A percentile compares a stretch with the other conserved stretches of the same genome.
phyloP scores from a whole-genome alignment of 2,797 vertebrate species.

The Holocentrus rufus region DNA sequence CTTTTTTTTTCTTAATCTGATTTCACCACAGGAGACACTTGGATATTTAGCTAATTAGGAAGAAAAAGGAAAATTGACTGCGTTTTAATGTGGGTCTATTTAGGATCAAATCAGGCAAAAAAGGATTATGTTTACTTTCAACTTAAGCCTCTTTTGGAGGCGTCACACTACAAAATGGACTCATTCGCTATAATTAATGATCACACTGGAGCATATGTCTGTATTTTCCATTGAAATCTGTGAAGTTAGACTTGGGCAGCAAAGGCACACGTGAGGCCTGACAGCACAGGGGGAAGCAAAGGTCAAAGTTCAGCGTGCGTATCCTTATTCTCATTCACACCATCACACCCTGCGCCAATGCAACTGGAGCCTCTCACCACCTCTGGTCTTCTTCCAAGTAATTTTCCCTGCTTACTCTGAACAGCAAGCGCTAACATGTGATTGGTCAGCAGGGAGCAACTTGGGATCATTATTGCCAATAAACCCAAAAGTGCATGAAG shows the following conservation, averaged over 20 bases:
- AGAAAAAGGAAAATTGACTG: constrained; percentile 30
- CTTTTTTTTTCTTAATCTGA: constrained; percentile 54
- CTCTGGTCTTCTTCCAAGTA: constrained; percentile 48
- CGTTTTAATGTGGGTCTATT: not conserved
- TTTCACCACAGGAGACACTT: constrained; percentile 61
- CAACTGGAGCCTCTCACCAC: constrained; percentile 14
- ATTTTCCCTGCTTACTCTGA: constrained; percentile 26
- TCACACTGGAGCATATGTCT: not conserved
- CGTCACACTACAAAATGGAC: not conserved
- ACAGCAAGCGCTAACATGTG: constrained; percentile 66
- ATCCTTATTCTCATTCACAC: constrained; percentile 30
- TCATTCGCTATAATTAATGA: not conserved
- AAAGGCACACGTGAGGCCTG: constrained; percentile 15
- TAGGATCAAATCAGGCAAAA: constrained; percentile 39
- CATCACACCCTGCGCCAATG: constrained; percentile 35
- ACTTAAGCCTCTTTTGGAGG: no score
- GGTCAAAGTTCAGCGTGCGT: constrained; percentile 45
- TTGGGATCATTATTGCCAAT: constrained; percentile 74
- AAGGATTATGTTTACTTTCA: constrained; percentile 23
- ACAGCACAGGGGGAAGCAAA: constrained; percentile 3
- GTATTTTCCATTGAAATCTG: constrained; percentile 1
- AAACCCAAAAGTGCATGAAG: constrained; percentile 65
- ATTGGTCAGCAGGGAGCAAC: constrained; percentile 72
- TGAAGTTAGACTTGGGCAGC: not conserved
- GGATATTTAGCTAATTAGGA: constrained; percentile 68